phyloP scores from a whole-genome alignment of 2,888 invertebrate species.

The Sphaerophoria rueppellii region DNA sequence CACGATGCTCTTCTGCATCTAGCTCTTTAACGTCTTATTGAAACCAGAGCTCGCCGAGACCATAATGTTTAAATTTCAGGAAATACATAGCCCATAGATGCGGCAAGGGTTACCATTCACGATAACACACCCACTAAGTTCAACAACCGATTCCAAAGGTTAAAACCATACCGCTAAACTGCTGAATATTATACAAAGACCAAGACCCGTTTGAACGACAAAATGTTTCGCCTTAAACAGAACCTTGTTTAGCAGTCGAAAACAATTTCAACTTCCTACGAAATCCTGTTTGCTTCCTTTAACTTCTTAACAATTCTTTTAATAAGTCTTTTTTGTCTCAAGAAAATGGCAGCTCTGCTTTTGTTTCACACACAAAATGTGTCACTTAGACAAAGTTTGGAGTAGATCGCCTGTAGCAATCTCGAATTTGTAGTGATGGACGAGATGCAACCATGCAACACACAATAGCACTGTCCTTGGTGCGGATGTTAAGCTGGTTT shows the following conservation, averaged over 20 bases:
- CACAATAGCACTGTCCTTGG: constrained; percentile 68
- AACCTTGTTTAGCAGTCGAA: constrained; percentile 25
- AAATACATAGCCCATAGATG: no score
- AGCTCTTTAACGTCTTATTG: no score
- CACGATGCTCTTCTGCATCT: no score
- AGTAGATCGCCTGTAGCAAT: constrained; percentile 63
- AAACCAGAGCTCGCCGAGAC: no score
- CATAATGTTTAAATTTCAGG: no score
- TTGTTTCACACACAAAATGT: constrained; percentile 61
- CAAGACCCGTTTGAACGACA: constrained; percentile 40
- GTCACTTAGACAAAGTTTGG: constrained; percentile 66
- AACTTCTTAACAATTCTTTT: constrained; percentile 48
- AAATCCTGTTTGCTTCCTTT: constrained; percentile 50
- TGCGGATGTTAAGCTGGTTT: constrained; percentile 46
- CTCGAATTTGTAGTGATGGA: constrained; percentile 55
- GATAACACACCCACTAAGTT: no score
- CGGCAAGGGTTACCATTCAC: no score
- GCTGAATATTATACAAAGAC: no score
- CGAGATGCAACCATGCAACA: constrained; percentile 53
- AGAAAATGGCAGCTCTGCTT: constrained; percentile 46
- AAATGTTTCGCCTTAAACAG: constrained; percentile 32
- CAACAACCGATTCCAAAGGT: no score
- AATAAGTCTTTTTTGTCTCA: constrained; percentile 28
- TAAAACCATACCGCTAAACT: no score
- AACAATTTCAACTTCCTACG: constrained; percentile 37